phyloP scores from a whole-genome alignment of 1,140 invertebrate species.

The Hyles vespertilio region DNA sequence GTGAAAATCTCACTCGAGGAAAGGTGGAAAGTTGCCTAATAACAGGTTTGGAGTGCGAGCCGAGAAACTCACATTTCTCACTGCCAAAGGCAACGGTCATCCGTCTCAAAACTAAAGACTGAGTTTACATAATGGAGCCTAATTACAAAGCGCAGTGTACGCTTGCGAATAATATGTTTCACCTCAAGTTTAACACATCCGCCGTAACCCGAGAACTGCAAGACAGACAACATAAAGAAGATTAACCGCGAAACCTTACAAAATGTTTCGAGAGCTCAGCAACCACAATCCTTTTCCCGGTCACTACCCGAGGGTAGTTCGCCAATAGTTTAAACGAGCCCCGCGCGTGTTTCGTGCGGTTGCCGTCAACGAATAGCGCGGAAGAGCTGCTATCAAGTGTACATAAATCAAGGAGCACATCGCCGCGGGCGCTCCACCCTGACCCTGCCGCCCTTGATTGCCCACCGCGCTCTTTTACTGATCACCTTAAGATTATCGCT shows the following conservation, averaged over 20 bases:
- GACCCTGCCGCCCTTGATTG: conserved; percentile 52
- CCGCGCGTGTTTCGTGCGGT: conserved; percentile 44
- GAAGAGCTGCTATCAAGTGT: conserved; percentile 57
- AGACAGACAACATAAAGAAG: conserved; percentile 3
- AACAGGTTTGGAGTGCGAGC: too few species aligned
- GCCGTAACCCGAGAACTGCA: not conserved
- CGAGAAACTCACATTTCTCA: too few species aligned
- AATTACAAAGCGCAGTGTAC: too few species aligned
- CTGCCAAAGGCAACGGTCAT: too few species aligned
- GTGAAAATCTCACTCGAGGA: conserved; percentile 4
- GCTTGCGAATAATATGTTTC: too few species aligned
- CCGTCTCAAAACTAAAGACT: too few species aligned
- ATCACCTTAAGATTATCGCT: conserved; percentile 29
- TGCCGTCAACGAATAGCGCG: conserved; percentile 56
- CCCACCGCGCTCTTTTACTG: conserved; percentile 35
- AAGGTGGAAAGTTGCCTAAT: too few species aligned
- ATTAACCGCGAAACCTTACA: conserved; percentile 14
- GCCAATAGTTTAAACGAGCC: not conserved
- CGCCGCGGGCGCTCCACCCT: conserved; percentile 38
- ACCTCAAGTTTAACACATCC: too few species aligned
- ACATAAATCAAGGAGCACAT: conserved; percentile 58
- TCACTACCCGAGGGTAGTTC: conserved; percentile 17
- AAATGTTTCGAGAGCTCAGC: conserved; percentile 6
- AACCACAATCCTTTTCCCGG: conserved; percentile 13
- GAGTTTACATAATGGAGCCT: too few species aligned